A percentile compares a stretch with the other conserved stretches of the same genome.
These are phyloP conservation scores for Anthopleura sola DNA, from an alignment of 64 coral and sea anemone genomes.

Conservation along the genomic window DNA sequence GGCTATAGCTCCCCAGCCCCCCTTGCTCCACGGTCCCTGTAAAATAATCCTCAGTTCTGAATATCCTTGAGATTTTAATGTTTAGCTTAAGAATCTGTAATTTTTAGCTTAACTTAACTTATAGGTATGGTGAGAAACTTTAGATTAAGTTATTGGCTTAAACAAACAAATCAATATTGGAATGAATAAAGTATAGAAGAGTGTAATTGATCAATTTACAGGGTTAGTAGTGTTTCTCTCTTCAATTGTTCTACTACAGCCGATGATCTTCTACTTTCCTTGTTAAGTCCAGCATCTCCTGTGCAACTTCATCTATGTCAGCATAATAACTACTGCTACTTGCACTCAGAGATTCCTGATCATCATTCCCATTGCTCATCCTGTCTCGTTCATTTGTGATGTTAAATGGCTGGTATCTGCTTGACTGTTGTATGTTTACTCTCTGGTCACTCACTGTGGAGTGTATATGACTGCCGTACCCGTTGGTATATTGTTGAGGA, in stretches of 20 bases:
- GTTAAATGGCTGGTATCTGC: constrained; percentile 8
- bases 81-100: too few species aligned
- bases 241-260: background rate
- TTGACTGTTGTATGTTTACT: constrained; percentile 22
- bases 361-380: constrained; percentile 31
- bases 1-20: too few species aligned
- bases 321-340: constrained; percentile 88
- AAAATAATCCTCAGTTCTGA: too few species aligned
- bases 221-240: background rate
- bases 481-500: background rate
- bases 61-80: too few species aligned
- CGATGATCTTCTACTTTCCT: constrained; percentile 9
- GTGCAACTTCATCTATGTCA: constrained; percentile 65
- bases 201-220: background rate
- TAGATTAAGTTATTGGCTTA: too few species aligned
- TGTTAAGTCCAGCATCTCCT: constrained; percentile 14
- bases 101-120: too few species aligned
- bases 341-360: constrained; percentile 43
- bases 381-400: background rate
- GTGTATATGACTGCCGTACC: background rate
- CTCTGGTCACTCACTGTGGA: background rate
- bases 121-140: too few species aligned
- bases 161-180: too few species aligned
- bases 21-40: too few species aligned
- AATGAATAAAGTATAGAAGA: too few species aligned